Conservation (phyloP, 2,888 invertebrate genomes). For the Cataglyphis livida region DNA sequence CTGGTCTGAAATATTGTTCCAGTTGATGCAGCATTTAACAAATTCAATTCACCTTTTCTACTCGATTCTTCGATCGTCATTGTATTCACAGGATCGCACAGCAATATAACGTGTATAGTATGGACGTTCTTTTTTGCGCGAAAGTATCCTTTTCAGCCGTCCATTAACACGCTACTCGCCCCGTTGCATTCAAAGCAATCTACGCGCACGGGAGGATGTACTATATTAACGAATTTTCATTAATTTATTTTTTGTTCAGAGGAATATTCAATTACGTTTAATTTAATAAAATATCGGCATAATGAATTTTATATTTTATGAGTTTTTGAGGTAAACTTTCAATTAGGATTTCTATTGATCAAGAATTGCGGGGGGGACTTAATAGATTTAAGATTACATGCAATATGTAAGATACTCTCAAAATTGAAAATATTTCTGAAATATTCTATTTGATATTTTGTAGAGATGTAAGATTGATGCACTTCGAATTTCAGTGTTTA, state of each 20-base stretch:
- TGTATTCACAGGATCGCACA: constrained; percentile 66
- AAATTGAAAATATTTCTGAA: constrained; percentile 6
- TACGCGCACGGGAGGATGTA: constrained; percentile 48
- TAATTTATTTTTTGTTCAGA: constrained; percentile 59
- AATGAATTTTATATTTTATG: constrained; percentile 9
- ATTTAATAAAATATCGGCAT: constrained; percentile 17
- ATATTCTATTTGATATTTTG: not conserved
- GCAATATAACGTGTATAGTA: constrained; percentile 58
- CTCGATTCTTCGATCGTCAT: constrained; percentile 66
- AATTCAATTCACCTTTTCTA: constrained; percentile 74
- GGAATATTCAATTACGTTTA: constrained; percentile 40
- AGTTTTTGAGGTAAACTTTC: not conserved
- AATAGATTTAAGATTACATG: not conserved
- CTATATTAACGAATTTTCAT: constrained; percentile 65
- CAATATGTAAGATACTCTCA: not conserved
- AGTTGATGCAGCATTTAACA: constrained; percentile 73
- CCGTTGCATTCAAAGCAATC: constrained; percentile 63
- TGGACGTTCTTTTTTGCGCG: constrained; percentile 57
- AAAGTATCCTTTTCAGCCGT: constrained; percentile 69
- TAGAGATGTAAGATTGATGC: not conserved
- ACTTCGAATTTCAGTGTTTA: not conserved
- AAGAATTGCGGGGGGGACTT: not conserved
- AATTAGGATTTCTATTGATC: constrained; percentile 5
- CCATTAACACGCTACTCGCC: constrained; percentile 71
- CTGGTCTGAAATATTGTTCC: constrained; percentile 70